These are phyloP conservation scores for Thereva nobilitata DNA, from an alignment of 2,888 invertebrate genomes.

Conservation along the genomic window DNA sequence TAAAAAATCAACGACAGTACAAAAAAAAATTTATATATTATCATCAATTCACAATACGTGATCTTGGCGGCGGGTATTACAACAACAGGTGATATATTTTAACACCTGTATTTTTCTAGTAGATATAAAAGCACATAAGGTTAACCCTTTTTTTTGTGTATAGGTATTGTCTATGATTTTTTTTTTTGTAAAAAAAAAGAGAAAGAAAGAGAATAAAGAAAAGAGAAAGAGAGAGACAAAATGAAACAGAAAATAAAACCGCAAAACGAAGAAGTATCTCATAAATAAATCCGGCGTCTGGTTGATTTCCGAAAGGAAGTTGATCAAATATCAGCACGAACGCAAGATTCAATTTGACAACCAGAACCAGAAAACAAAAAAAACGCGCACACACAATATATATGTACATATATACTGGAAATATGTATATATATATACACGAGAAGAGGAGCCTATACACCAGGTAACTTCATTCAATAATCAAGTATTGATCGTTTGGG, in stretches of 20 bases:
- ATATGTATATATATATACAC: not conserved
- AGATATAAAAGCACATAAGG: too few species aligned
- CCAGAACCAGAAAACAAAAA: constrained; percentile 24
- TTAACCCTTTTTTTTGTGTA: too few species aligned
- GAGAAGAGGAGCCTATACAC: not conserved
- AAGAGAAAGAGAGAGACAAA: constrained; percentile 19
- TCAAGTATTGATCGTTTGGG: constrained; percentile 11
- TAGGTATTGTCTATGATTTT: too few species aligned
- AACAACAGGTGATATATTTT: too few species aligned
- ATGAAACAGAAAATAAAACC: constrained; percentile 26
- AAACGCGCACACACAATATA: not conserved
- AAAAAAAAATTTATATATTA: too few species aligned
- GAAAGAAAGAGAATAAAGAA: constrained; percentile 13
- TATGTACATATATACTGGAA: too few species aligned
- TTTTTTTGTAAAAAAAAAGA: constrained; percentile 10
- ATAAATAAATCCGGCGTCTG: constrained; percentile 44
- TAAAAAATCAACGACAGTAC: too few species aligned
- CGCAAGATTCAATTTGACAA: constrained; percentile 34
- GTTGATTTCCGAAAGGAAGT: constrained; percentile 44
- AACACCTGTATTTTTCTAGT: too few species aligned
- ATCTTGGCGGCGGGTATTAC: too few species aligned
- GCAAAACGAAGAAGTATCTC: constrained; percentile 34
- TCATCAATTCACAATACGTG: too few species aligned
- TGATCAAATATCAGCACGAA: constrained; percentile 43
- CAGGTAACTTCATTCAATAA: not conserved